Conservation (phyloP, 2,113 vertebrate species). For the Marmota flaviventris region DNA sequence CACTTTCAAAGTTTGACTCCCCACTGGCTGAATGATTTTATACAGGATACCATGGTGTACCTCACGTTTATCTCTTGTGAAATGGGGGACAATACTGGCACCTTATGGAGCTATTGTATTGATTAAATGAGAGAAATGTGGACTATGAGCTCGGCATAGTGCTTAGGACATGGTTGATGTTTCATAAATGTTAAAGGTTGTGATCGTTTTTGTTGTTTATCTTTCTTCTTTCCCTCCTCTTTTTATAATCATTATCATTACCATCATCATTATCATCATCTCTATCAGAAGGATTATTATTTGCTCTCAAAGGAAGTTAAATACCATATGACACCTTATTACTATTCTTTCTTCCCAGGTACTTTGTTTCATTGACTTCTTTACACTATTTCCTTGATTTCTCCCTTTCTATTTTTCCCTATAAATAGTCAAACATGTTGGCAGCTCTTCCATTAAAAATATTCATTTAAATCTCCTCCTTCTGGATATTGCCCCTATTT, state of each 20-base stretch:
- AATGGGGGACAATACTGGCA: not conserved
- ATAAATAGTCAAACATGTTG: not conserved
- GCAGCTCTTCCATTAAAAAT: not conserved
- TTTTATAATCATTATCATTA: not conserved
- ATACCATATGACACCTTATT: not conserved
- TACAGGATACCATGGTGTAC: not conserved
- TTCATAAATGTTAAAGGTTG: not conserved
- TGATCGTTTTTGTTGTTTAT: not conserved
- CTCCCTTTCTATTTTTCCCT: not conserved
- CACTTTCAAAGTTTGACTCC: not conserved
- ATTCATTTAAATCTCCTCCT: not conserved
- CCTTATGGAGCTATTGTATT: not conserved
- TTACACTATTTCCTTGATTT: not conserved
- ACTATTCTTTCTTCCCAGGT: not conserved
- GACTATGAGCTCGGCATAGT: not conserved
- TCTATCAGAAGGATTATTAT: not conserved
- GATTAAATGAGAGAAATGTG: not conserved
- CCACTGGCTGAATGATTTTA: not conserved
- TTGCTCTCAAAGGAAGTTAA: not conserved
- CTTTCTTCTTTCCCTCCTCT: not conserved
- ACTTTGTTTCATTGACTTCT: not conserved
- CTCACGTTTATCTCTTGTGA: not conserved
- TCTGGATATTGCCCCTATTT: not conserved
- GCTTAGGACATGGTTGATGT: not conserved
- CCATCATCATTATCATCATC: not conserved